phyloP scores from a whole-genome alignment of 2,797 vertebrate species.

The Dallia pectoralis region DNA sequence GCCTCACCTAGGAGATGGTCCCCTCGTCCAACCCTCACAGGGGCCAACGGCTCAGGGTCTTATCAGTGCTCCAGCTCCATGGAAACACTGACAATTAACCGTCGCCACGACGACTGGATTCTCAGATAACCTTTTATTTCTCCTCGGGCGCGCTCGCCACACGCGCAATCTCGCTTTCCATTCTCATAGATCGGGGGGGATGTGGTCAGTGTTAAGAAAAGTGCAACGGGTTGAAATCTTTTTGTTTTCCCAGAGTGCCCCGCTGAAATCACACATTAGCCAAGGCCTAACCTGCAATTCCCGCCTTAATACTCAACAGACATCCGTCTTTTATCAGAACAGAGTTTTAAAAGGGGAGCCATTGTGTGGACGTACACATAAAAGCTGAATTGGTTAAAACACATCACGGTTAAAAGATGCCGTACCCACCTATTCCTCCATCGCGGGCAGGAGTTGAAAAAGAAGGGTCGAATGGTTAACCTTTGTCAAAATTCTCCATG shows the following conservation, averaged over 20 bases:
- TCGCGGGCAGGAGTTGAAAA: conserved; percentile 19
- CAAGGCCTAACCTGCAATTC: background rate
- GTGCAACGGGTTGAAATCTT: conserved; percentile 61
- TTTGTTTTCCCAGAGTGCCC: conserved; percentile 48
- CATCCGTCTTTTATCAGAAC: background rate
- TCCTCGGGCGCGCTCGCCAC: conserved; percentile 31
- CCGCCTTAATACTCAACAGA: background rate
- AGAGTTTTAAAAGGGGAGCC: background rate
- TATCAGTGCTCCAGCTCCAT: conserved; percentile 65
- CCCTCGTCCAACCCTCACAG: conserved; percentile 53
- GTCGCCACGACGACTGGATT: conserved; percentile 71
- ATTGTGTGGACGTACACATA: background rate
- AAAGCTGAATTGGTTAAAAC: background rate
- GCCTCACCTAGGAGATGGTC: conserved; percentile 57
- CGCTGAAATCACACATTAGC: conserved; percentile 7
- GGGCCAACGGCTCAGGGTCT: conserved; percentile 53
- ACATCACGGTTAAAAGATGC: background rate
- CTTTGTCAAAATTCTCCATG: background rate
- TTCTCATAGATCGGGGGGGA: conserved; percentile 12
- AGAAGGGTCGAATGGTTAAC: conserved; percentile 41
- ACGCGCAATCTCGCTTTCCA: conserved; percentile 48
- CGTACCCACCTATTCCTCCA: background rate
- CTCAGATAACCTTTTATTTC: conserved; percentile 73
- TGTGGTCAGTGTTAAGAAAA: conserved; percentile 34
- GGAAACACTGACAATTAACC: conserved; percentile 71